phyloP scores from a whole-genome alignment of 2,797 vertebrate genomes.

The Takifugu rubripes region DNA sequence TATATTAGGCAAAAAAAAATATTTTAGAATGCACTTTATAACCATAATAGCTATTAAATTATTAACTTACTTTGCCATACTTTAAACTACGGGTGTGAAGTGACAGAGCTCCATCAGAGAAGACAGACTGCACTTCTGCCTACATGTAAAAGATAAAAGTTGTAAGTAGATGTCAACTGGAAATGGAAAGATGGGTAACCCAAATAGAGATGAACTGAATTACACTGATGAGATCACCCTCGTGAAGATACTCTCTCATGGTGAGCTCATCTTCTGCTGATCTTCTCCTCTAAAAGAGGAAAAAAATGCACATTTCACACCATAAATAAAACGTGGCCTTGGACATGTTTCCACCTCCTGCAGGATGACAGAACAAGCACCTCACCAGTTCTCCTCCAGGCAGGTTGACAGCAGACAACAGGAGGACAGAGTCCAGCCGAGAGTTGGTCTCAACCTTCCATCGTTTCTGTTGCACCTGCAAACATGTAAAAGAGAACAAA shows the following conservation, averaged over 20 bases:
- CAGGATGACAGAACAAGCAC: not conserved
- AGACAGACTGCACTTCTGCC: constrained; percentile 97
- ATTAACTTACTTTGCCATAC: constrained; percentile 87
- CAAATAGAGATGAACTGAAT: constrained; percentile 44
- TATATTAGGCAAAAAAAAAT: not conserved
- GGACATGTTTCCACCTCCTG: not conserved
- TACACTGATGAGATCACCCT: constrained; percentile 98
- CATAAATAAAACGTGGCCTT: not conserved
- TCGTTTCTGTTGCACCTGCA: constrained; percentile 93
- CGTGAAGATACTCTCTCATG: constrained; percentile 94
- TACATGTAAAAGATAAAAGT: constrained; percentile 61
- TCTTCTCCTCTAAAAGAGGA: constrained; percentile 83
- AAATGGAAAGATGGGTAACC: not conserved
- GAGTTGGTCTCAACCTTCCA: constrained; percentile 98
- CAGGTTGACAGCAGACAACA: constrained; percentile 92
- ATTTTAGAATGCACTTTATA: not conserved
- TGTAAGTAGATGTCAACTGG: not conserved
- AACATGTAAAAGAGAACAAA: not conserved
- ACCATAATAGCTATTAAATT: not conserved
- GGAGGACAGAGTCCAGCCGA: constrained; percentile 89
- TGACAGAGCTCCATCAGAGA: constrained; percentile 89
- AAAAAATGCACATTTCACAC: constrained; percentile 4
- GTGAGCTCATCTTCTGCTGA: constrained; percentile 94
- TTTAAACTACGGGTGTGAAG: constrained; percentile 96
- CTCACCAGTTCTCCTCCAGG: constrained; percentile 96